These are phyloP conservation scores for Danio albolineatus DNA, from an alignment of 2,797 vertebrate species.

Conservation along the genomic window DNA sequence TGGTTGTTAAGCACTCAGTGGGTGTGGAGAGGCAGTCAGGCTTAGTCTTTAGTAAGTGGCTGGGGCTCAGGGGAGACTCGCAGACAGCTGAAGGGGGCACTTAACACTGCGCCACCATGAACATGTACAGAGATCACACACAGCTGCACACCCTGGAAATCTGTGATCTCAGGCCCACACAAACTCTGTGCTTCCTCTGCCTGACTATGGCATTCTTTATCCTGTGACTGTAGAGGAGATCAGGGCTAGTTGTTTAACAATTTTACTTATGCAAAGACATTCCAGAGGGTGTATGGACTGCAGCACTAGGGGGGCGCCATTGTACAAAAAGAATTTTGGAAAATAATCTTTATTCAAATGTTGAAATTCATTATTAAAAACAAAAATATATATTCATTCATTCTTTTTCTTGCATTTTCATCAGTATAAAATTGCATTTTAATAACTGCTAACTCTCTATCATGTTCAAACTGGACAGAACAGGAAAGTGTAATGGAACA, in stretches of 20 bases:
- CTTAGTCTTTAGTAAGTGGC: constrained; percentile 65
- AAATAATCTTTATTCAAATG: no score
- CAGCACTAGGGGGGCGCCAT: no score
- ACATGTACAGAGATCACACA: constrained; percentile 32
- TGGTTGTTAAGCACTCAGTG: constrained; percentile 77
- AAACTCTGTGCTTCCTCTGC: neutral
- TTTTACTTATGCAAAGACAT: neutral
- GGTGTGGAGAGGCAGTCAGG: constrained; percentile 63
- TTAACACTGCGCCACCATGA: constrained; percentile 63
- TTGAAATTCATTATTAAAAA: no score
- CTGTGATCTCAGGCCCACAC: constrained; percentile 9
- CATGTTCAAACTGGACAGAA: no score
- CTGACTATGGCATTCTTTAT: neutral
- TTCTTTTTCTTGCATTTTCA: no score
- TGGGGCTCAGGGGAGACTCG: constrained; percentile 59
- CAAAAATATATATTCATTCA: no score
- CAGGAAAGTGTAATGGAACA: no score
- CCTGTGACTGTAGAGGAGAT: neutral
- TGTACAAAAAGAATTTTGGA: no score
- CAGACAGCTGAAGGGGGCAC: constrained; percentile 64
- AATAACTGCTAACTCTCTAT: no score
- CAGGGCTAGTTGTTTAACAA: neutral
- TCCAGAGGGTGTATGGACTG: neutral
- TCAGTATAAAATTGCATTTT: no score
- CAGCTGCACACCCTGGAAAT: constrained; percentile 25